A percentile compares a stretch with the other conserved stretches of the same genome.
These are phyloP conservation scores for Parelbella ahira DNA, from an alignment of 2,888 invertebrate genomes.

Conservation along the genomic window DNA sequence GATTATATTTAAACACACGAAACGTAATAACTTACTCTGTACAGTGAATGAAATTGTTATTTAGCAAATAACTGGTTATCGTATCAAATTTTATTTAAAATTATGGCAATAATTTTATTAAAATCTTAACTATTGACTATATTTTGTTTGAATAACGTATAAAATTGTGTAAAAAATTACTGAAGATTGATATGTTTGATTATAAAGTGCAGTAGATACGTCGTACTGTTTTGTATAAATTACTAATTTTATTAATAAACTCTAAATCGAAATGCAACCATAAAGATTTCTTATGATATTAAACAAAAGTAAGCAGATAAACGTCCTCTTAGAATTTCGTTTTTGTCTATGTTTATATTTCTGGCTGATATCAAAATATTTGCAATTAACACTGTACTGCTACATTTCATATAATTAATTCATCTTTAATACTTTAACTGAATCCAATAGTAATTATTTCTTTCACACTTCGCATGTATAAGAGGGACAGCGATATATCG, in stretches of 20 bases:
- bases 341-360: no score
- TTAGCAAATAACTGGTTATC: conserved; percentile 56
- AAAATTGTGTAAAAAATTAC: conserved; percentile 6
- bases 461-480: no score
- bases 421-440: no score
- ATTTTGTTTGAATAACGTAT: conserved; percentile 23
- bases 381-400: no score
- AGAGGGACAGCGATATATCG: no score
- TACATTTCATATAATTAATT: no score
- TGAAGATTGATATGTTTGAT: conserved; percentile 27
- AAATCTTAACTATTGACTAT: conserved; percentile 38
- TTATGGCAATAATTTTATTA: conserved; percentile 73
- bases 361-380: conserved; percentile 18
- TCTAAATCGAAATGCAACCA: conserved; percentile 27
- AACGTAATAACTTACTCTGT: conserved; percentile 76
- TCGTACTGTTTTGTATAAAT: conserved; percentile 19
- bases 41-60: conserved; percentile 54
- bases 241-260: conserved; percentile 16
- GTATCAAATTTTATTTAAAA: conserved; percentile 49
- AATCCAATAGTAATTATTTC: no score
- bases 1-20: conserved; percentile 62
- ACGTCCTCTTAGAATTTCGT: neutral
- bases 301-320: conserved; percentile 5
- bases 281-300: conserved; percentile 15
- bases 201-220: conserved; percentile 12